Evolutionary conservation across 1,140 invertebrate species (phyloP).

Genomic region (Leptinotarsa undecemlineata): DNA sequence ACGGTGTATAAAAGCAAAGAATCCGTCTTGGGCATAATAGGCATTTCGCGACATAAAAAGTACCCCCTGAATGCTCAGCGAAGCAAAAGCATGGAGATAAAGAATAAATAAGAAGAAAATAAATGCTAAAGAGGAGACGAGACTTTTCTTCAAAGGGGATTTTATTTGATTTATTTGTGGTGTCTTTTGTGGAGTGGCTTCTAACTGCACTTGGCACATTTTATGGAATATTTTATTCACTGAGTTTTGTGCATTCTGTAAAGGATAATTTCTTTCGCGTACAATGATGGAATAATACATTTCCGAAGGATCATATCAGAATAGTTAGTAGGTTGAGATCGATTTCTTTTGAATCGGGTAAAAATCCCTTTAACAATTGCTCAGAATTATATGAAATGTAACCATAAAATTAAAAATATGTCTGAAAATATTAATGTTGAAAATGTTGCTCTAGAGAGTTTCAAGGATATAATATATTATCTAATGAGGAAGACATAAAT

Average conservation of each 20-base stretch:
- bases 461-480: too few species aligned
- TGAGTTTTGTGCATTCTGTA: background rate
- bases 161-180: background rate
- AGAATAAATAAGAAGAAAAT: background rate
- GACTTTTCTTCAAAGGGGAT: background rate
- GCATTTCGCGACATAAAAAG: background rate
- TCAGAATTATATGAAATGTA: too few species aligned
- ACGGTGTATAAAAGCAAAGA: background rate
- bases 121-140: background rate
- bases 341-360: too few species aligned
- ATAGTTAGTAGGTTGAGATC: too few species aligned
- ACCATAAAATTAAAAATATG: too few species aligned
- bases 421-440: too few species aligned
- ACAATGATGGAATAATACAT: too few species aligned
- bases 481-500: too few species aligned
- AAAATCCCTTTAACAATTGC: too few species aligned
- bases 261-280: too few species aligned
- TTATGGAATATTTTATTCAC: background rate
- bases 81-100: conserved; percentile 1
- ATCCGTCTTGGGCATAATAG: background rate
- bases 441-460: too few species aligned
- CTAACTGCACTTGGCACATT: background rate
- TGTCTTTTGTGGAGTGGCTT: background rate
- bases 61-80: background rate
- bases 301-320: too few species aligned